These are phyloP conservation scores for Mesembrinibis cayennensis DNA, from an alignment of 2,113 vertebrate species.

Conservation along the genomic window DNA sequence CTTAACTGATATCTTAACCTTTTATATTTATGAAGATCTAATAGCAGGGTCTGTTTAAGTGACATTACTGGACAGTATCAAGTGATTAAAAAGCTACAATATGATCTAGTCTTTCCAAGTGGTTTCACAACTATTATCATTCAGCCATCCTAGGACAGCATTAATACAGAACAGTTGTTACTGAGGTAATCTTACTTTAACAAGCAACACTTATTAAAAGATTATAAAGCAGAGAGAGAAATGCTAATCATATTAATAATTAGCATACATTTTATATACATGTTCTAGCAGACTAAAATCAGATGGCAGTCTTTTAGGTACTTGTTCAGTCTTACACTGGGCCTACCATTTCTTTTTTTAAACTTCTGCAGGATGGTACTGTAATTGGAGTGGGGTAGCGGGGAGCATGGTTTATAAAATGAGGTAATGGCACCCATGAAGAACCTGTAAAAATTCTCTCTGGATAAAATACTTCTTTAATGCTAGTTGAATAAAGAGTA, in stretches of 20 bases:
- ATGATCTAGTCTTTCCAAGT: neutral
- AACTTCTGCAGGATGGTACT: neutral
- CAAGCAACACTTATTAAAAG: neutral
- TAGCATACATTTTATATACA: neutral
- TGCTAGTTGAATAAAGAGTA: neutral
- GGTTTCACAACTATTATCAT: neutral
- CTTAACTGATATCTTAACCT: neutral
- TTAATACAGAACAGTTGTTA: neutral
- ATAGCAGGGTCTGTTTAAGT: neutral
- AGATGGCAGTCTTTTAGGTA: neutral
- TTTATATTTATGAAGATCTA: neutral
- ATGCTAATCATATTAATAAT: neutral
- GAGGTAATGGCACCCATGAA: neutral
- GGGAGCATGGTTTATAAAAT: neutral
- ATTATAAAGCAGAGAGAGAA: neutral
- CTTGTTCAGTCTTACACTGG: neutral
- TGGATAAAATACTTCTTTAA: neutral
- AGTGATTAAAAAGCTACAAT: neutral
- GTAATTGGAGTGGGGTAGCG: accelerated
- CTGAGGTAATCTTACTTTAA: neutral
- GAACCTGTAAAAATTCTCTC: neutral
- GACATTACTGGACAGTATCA: neutral
- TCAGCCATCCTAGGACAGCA: neutral
- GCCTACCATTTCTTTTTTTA: neutral
- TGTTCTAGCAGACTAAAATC: neutral